phyloP scores from a whole-genome alignment of 2,888 invertebrate genomes.

The Xestobium rufovillosum region DNA sequence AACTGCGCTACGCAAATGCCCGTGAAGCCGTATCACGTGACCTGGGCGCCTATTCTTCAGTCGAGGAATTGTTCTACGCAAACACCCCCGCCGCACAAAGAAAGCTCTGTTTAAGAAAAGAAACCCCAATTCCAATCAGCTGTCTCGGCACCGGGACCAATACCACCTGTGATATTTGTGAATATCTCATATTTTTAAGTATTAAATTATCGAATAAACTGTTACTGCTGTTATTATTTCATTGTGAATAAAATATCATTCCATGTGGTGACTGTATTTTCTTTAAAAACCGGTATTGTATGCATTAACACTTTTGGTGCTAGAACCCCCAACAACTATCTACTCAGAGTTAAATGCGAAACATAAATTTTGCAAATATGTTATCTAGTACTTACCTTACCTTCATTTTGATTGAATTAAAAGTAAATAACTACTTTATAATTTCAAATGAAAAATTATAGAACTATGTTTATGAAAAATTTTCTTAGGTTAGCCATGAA shows the following conservation, averaged over 20 bases:
- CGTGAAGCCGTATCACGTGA: conserved; percentile 43
- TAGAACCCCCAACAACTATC: no score
- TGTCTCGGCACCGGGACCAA: conserved; percentile 44
- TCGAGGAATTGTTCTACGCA: conserved; percentile 43
- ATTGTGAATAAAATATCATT: conserved; percentile 44
- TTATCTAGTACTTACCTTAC: no score
- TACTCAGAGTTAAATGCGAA: no score
- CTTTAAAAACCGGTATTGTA: no score
- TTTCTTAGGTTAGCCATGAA: no score
- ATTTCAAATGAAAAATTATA: no score
- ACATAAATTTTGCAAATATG: no score
- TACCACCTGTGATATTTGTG: conserved; percentile 46
- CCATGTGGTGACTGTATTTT: no score
- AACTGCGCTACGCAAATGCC: conserved; percentile 44
- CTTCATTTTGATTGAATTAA: no score
- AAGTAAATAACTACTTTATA: no score
- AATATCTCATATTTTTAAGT: conserved; percentile 43
- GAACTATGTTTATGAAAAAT: no score
- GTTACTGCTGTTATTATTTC: conserved; percentile 42
- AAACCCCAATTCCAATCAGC: conserved; percentile 31
- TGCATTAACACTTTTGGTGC: no score
- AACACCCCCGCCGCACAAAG: conserved; percentile 43
- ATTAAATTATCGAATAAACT: conserved; percentile 30
- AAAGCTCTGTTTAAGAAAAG: conserved; percentile 45
- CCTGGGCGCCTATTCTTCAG: conserved; percentile 43